A percentile compares a stretch with the other conserved stretches of the same genome.
These are phyloP conservation scores for Gymnogyps californianus DNA, from an alignment of 2,113 vertebrate species.

Conservation along the genomic window DNA sequence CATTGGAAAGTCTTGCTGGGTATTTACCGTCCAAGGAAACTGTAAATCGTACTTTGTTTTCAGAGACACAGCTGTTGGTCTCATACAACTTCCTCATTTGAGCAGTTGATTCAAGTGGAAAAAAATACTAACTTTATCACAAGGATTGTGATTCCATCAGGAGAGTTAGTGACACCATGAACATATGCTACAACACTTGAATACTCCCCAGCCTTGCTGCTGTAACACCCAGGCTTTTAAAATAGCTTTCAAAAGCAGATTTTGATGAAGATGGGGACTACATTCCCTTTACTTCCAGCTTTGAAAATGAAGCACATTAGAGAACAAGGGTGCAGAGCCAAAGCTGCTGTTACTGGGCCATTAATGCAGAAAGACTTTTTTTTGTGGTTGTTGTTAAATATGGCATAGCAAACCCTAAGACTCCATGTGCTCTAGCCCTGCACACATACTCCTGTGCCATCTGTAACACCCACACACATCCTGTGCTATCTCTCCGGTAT, in stretches of 20 bases:
- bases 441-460: background rate
- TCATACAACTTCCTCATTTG: background rate
- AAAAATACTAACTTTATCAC: background rate
- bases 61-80: background rate
- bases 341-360: background rate
- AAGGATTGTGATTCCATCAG: background rate
- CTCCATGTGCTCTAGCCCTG: background rate
- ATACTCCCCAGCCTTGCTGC: background rate
- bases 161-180: background rate
- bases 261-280: background rate
- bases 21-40: background rate
- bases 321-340: background rate
- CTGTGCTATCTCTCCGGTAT: background rate
- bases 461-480: slow-evolving; percentile 34
- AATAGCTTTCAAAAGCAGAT: slow-evolving; percentile 1
- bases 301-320: background rate
- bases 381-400: background rate
- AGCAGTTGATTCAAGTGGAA: background rate
- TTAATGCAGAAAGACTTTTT: background rate
- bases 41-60: background rate
- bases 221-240: background rate
- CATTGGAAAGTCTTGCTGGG: background rate
- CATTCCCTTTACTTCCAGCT: background rate
- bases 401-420: background rate
- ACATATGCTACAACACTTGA: background rate